phyloP scores from a whole-genome alignment of 2,797 vertebrate genomes.

The Tangara arthus region DNA sequence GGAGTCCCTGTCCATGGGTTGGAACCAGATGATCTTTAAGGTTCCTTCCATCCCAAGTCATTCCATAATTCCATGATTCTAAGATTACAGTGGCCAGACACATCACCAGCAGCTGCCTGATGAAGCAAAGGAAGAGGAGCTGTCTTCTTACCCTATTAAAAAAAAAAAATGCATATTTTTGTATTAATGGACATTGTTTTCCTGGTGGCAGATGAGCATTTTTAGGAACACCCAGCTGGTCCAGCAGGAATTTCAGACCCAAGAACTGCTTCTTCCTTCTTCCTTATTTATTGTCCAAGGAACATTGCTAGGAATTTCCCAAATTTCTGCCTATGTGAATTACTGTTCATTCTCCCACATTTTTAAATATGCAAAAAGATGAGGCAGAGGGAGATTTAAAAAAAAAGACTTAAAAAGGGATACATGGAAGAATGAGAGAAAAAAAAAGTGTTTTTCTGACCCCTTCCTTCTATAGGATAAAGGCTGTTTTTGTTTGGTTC shows the following conservation, averaged over 20 bases:
- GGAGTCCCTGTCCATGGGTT: not conserved
- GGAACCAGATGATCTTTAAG: not conserved
- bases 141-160: not conserved
- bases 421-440: not conserved
- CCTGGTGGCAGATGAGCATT: not conserved
- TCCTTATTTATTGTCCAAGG: not conserved
- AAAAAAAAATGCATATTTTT: accelerated
- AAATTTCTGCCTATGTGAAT: not conserved
- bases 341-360: not conserved
- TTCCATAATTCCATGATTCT: not conserved
- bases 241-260: not conserved
- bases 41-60: not conserved
- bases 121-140: not conserved
- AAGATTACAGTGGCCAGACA: not conserved
- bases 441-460: not conserved
- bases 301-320: not conserved
- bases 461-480: not conserved
- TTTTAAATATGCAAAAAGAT: not conserved
- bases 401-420: not conserved
- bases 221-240: not conserved
- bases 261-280: not conserved
- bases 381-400: not conserved
- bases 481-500: not conserved
- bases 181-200: not conserved
- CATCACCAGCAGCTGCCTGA: not conserved